These are phyloP conservation scores for Griposia aprilina DNA, from an alignment of 2,888 invertebrate genomes.

Conservation along the genomic window DNA sequence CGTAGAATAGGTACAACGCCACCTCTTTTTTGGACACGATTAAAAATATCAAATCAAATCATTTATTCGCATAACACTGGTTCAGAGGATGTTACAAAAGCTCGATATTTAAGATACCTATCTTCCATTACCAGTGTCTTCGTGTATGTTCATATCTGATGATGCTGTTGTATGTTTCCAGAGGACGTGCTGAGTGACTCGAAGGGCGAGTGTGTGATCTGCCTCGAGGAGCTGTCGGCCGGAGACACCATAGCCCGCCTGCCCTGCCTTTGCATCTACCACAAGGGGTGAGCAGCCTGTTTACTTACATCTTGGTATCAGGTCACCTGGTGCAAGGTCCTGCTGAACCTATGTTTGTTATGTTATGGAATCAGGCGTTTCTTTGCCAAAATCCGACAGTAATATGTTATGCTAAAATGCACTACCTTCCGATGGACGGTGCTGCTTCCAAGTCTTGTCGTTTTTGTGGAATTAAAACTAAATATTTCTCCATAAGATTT, in stretches of 20 bases:
- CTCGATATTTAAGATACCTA: neutral
- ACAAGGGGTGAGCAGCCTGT: slow-evolving; percentile 94
- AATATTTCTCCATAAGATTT: too few species aligned
- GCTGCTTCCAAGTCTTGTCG: too few species aligned
- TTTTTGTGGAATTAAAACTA: too few species aligned
- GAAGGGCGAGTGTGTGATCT: slow-evolving; percentile 99
- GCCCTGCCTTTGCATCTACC: slow-evolving; percentile 99
- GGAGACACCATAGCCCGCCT: slow-evolving; percentile 99
- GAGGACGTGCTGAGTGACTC: slow-evolving; percentile 99
- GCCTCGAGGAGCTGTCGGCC: slow-evolving; percentile 98
- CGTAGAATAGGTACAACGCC: neutral
- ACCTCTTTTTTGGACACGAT: neutral
- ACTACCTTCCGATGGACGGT: too few species aligned
- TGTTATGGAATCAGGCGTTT: too few species aligned
- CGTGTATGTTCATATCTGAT: slow-evolving; percentile 14
- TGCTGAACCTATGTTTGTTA: too few species aligned
- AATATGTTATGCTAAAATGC: too few species aligned
- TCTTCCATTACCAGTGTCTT: neutral
- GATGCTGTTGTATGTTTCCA: slow-evolving; percentile 88
- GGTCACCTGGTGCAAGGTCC: neutral
- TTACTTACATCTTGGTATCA: neutral
- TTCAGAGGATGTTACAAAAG: too few species aligned
- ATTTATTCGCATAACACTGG: too few species aligned
- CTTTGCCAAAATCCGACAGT: too few species aligned
- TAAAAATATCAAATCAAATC: too few species aligned